Evolutionary conservation across 2,888 invertebrate species (phyloP).

Genomic region (Notocelia uddmanniana): DNA sequence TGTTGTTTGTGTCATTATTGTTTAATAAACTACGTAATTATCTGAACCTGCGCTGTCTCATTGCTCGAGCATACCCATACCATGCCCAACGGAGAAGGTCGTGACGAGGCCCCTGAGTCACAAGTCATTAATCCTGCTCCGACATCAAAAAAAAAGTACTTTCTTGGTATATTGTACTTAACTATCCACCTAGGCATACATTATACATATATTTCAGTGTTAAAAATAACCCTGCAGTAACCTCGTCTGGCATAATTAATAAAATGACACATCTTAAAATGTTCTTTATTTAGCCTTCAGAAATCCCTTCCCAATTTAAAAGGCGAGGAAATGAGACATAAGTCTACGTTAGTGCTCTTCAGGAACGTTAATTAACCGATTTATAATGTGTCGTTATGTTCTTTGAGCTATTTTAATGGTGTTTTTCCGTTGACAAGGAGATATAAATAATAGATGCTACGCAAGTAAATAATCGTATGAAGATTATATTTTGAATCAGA

Average conservation of each 20-base stretch:
- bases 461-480: neutral
- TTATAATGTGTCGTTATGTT: slow-evolving; percentile 64
- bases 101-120: too few relatives aligned
- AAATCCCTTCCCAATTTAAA: slow-evolving; percentile 65
- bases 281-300: slow-evolving; percentile 53
- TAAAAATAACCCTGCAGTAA: slow-evolving; percentile 55
- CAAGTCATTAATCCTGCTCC: too few relatives aligned
- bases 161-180: too few relatives aligned
- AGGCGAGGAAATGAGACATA: slow-evolving; percentile 68
- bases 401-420: slow-evolving; percentile 47
- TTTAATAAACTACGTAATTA: too few relatives aligned
- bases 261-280: slow-evolving; percentile 64
- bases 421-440: neutral
- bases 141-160: too few relatives aligned
- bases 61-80: too few relatives aligned
- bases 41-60: too few relatives aligned
- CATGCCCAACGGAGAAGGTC: too few relatives aligned
- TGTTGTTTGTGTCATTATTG: too few relatives aligned
- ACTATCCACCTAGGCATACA: too few relatives aligned
- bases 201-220: neutral
- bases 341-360: slow-evolving; percentile 65
- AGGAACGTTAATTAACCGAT: slow-evolving; percentile 71
- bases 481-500: neutral
- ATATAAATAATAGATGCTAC: neutral
- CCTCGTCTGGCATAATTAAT: slow-evolving; percentile 71